Conservation (phyloP, 2,113 vertebrate genomes). For the Colaptes auratus region DNA sequence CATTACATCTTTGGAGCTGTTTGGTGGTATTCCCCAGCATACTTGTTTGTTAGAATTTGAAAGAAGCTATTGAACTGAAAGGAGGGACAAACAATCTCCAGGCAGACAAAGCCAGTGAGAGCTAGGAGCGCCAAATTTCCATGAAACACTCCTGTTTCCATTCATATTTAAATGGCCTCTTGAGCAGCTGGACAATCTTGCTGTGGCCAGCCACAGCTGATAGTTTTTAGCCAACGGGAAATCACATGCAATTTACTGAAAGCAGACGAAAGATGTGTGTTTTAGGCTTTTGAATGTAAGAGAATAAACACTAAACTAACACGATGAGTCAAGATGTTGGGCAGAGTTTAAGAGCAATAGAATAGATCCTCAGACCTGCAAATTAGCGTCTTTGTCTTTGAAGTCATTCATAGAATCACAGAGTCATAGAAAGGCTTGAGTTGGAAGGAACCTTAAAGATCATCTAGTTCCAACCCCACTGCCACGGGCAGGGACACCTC, state of each 20-base stretch:
- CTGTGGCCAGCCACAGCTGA: slow-evolving; percentile 41
- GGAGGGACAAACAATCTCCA: slow-evolving; percentile 65
- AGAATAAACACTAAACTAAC: neutral
- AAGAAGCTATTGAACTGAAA: slow-evolving; percentile 70
- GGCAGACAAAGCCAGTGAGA: slow-evolving; percentile 56
- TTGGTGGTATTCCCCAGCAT: slow-evolving; percentile 57
- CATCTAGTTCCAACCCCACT: too few species aligned
- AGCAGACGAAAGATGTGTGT: slow-evolving; percentile 21
- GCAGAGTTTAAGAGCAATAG: neutral
- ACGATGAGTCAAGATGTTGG: neutral
- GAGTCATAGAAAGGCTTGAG: too few species aligned
- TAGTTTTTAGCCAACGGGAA: slow-evolving; percentile 7
- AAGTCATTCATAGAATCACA: neutral
- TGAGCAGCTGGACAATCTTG: slow-evolving; percentile 60
- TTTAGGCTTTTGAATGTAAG: neutral
- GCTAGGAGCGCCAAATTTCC: slow-evolving; percentile 61
- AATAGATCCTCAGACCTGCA: neutral
- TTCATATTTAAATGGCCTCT: slow-evolving; percentile 68
- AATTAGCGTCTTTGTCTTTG: neutral
- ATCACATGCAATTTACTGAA: slow-evolving; percentile 3
- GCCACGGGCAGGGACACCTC: too few species aligned
- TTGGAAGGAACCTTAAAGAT: too few species aligned
- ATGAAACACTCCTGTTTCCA: slow-evolving; percentile 38
- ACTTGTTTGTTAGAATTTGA: slow-evolving; percentile 56
- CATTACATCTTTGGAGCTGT: slow-evolving; percentile 60